Conservation (phyloP, 2,888 invertebrate genomes). For the Lysandra coridon region DNA sequence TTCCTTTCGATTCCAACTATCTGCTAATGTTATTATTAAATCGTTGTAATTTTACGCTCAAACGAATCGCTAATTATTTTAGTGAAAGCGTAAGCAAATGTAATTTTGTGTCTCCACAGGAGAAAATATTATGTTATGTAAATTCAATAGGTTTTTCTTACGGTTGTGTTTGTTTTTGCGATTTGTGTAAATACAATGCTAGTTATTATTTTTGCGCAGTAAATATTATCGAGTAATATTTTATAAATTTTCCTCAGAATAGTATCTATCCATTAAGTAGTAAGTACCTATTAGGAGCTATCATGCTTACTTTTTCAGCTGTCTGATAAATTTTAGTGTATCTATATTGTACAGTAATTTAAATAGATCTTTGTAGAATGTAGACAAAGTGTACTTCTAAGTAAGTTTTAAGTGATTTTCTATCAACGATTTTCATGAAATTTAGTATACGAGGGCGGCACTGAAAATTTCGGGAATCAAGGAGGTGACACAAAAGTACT, state of each 20-base stretch:
- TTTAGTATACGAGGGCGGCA: too few relatives aligned
- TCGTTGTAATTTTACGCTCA: constrained; percentile 46
- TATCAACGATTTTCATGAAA: too few relatives aligned
- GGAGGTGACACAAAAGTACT: too few relatives aligned
- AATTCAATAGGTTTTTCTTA: constrained; percentile 24
- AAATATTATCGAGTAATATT: not conserved
- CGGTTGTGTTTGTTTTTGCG: constrained; percentile 4
- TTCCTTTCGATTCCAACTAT: constrained; percentile 1
- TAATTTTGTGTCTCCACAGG: constrained; percentile 29
- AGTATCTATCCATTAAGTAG: not conserved
- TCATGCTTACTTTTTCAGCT: not conserved
- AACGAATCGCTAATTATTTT: constrained; percentile 48
- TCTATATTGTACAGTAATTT: not conserved
- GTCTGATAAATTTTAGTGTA: not conserved
- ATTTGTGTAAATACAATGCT: not conserved
- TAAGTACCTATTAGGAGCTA: not conserved
- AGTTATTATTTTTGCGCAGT: not conserved
- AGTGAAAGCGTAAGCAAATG: constrained; percentile 34
- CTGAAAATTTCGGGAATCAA: too few relatives aligned
- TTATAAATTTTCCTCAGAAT: not conserved
- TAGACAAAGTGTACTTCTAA: not conserved
- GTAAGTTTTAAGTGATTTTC: too few relatives aligned
- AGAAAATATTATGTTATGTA: constrained; percentile 29
- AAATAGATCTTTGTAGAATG: not conserved
- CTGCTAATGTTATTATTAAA: constrained; percentile 38